Conservation (phyloP, 2,113 vertebrate species). For the Orycteropus afer region DNA sequence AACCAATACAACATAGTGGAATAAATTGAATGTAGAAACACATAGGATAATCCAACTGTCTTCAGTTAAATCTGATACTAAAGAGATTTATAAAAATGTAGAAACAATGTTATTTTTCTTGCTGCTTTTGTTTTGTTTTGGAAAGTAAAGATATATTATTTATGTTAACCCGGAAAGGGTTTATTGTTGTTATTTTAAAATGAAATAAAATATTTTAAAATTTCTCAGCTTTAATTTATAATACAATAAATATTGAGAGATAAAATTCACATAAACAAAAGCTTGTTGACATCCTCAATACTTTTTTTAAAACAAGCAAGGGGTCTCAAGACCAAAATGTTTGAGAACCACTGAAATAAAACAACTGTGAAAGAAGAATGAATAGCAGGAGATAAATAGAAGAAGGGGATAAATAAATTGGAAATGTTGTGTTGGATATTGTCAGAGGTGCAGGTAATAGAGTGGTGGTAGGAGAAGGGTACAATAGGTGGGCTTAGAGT, state of each 20-base stretch:
- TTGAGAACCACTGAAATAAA: not conserved
- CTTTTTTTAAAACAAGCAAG: not conserved
- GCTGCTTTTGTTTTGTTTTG: not conserved
- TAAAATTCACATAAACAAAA: not conserved
- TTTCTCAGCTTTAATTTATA: conserved; percentile 23
- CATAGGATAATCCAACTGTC: not conserved
- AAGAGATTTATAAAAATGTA: not conserved
- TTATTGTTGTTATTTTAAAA: not conserved
- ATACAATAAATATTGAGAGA: not conserved
- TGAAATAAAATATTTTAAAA: not conserved
- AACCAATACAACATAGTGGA: not conserved
- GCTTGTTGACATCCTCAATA: not conserved
- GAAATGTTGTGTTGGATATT: not conserved
- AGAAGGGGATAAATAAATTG: not conserved
- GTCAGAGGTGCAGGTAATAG: not conserved
- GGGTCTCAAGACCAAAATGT: not conserved
- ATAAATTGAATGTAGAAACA: not conserved
- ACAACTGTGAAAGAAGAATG: not conserved
- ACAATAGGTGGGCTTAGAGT: too few species aligned
- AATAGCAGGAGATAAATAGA: not conserved
- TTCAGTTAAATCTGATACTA: not conserved
- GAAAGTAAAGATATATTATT: not conserved
- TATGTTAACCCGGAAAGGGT: not conserved
- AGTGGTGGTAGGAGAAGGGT: not conserved
- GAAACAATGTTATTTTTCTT: not conserved